Base-by-base conservation (phyloP, 2,888 invertebrate species). In the Allacma fusca region DNA sequence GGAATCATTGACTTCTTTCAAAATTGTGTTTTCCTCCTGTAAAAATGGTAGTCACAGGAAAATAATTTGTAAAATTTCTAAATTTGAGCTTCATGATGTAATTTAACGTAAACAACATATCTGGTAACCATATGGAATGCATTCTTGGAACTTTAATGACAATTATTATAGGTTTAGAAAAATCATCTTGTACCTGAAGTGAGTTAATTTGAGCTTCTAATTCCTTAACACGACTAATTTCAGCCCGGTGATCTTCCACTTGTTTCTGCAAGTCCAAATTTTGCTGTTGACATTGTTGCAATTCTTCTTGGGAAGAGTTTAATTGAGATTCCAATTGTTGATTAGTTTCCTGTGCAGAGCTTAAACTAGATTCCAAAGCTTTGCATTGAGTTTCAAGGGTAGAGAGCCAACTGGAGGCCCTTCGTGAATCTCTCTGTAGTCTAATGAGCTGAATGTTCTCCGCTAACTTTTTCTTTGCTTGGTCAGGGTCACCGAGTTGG, bases 381-480 rank as follows among this genome's bases (percentile, higher is more conserved):
- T 77, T 79, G 29, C 80, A 80, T 75, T 83, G 82, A 0, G 81
- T 79, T 70, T 83, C 82, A 21, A 82, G 67, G 0, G 82, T 82
- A 1, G 82, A 77, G 19, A 83, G 64, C 83, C 83, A 83, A 75
- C 79, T 80, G 0, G 81, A 77, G 23, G 82, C 79, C 43, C 82
- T 70, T 40, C 82, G 72, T 0, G 81, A 76, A 67, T 83, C 83
- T 68, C 83, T 50, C 73, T 83, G 81, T 1, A 82, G 70, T 65
- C 82, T 65, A 29, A 83, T 81, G 1, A 83, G 74, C 69, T 83
- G 82, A 71, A 83, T 82, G 65, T 82, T 83, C 65, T 82, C 83
- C 0, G 81, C 79, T 69, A 82, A 71, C 29, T 81, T 79, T 57
- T 82, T 81, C 59, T 81, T 81, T 21, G 79, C 80, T n/a, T 79